Percentiles rank a stretch among this genome's conserved stretches.
Conservation (phyloP, 2,888 invertebrate genomes). For the Octonoba sinensis region DNA sequence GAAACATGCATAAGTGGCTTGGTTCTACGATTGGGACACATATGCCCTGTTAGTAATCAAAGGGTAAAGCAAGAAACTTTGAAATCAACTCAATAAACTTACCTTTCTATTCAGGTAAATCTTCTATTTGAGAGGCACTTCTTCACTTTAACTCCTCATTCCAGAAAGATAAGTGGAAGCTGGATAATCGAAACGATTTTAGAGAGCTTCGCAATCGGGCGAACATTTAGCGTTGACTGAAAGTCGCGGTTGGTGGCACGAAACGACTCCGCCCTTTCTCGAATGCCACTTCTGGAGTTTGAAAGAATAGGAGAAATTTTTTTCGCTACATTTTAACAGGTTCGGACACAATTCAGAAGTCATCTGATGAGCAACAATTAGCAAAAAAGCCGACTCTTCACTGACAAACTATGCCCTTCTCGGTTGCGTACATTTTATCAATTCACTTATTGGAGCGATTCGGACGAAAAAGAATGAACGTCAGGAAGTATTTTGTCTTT, state of each 20-base stretch:
- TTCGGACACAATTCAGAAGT: background rate
- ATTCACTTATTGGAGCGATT: constrained; percentile 24
- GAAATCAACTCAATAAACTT: no score
- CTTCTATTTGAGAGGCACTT: no score
- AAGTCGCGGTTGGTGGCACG: constrained; percentile 20
- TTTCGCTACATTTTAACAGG: no score
- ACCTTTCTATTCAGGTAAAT: no score
- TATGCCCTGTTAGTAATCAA: no score
- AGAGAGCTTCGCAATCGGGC: no score
- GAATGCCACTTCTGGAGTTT: constrained; percentile 32
- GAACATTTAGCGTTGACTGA: constrained; percentile 11
- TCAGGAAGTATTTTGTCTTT: constrained; percentile 55
- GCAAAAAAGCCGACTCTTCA: constrained; percentile 23
- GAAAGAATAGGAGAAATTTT: constrained; percentile 20
- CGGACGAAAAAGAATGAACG: constrained; percentile 29
- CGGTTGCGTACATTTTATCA: constrained; percentile 24
- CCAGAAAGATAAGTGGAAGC: no score
- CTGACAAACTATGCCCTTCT: constrained; percentile 21
- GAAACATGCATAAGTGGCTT: no score
- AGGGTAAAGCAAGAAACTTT: no score
- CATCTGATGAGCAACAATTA: constrained; percentile 41
- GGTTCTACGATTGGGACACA: no score
- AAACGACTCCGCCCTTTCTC: constrained; percentile 39
- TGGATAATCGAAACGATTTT: no score
- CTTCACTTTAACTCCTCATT: no score